These are phyloP conservation scores for Drosophila ogumai DNA, from an alignment of 1,140 invertebrate genomes.

Conservation along the genomic window DNA sequence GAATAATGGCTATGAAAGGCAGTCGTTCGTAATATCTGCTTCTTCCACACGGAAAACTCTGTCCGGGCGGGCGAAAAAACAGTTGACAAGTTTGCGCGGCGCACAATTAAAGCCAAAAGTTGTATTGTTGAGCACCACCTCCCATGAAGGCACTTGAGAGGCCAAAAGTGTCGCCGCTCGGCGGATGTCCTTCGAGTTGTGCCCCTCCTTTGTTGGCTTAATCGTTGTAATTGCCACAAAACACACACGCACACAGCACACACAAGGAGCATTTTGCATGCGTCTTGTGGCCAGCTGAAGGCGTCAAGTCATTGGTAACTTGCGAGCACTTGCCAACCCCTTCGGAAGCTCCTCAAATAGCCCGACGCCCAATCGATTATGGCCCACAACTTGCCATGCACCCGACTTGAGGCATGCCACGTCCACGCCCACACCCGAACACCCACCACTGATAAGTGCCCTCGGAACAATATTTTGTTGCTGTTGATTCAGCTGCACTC, in stretches of 20 bases:
- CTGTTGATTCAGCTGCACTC: conserved; percentile 74
- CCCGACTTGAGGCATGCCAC: conserved; percentile 46
- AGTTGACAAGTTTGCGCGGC: conserved; percentile 69
- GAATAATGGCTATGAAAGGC: conserved; percentile 66
- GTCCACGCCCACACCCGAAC: conserved; percentile 15
- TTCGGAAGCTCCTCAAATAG: conserved; percentile 13
- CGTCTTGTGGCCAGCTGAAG: conserved; percentile 36
- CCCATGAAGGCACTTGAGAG: conserved; percentile 36
- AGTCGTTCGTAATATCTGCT: conserved; percentile 21
- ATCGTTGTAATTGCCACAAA: conserved; percentile 41
- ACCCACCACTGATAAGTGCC: conserved; percentile 60
- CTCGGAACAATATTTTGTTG: conserved; percentile 64
- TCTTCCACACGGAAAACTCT: conserved; percentile 7
- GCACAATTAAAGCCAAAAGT: conserved; percentile 72
- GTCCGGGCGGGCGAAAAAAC: conserved; percentile 32
- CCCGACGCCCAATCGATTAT: conserved; percentile 68
- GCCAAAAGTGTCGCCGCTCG: conserved; percentile 63
- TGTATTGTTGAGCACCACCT: conserved; percentile 22
- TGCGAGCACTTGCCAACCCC: conserved; percentile 24
- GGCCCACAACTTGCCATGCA: conserved; percentile 22
- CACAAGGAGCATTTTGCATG: conserved; percentile 34
- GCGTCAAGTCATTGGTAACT: conserved; percentile 76
- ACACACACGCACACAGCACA: conserved; percentile 3
- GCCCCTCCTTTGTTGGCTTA: conserved; percentile 40
- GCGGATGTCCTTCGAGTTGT: conserved; percentile 26